Base-by-base conservation (phyloP, 2,888 invertebrate species). In the Coremacera marginata region DNA sequence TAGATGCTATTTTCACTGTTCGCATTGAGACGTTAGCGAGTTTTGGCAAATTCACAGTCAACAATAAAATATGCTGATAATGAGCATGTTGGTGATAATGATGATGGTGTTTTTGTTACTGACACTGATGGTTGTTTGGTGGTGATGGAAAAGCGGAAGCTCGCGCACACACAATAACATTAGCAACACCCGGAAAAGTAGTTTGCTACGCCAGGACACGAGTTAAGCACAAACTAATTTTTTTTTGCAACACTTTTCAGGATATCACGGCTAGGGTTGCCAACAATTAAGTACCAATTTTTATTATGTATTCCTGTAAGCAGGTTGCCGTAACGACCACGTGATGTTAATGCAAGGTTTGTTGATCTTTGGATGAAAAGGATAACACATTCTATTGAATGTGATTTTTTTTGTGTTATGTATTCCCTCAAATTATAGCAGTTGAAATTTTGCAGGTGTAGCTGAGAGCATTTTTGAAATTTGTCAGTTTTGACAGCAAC, bases 221-320 rank as follows among this genome's bases (percentile, higher is more conserved):
- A 44, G 44, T 44, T 44, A 11, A 44, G 44, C 11, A 44, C 44
- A 44, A 44, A 44, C 44, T 44, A 11, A 44, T 44, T 44, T 44
- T 44, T 44, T 44, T 44, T 44, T 14, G 11, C 7, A 44, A 2
- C 44, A 44, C 44, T 11, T 44, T 2, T 1, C 14, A 11, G 2
- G 44, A 2, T 11, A 44, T 44, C 44, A 44, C 27, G 52, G 72
- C 62, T 71, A 76, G 76, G 78, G 80, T 81, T 82, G 77, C 79
- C 77, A 80, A 80, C 84, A 86, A 85, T 85, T 87, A 88, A 86
- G 85, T 84, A 84, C 78, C 85, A 83, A 85, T 88, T 87, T 86
- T 81, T 81, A 85, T 83, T 83, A 83, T 82, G 81, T 82, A 80
- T 83, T 82, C 81, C 83, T 82, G 81, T 81, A 14, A 34, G 44